Evolutionary conservation across 2,113 vertebrate species (phyloP), one percentile per base, ranked within the genome.

Genomic region (Kryptolebias marmoratus): DNA sequence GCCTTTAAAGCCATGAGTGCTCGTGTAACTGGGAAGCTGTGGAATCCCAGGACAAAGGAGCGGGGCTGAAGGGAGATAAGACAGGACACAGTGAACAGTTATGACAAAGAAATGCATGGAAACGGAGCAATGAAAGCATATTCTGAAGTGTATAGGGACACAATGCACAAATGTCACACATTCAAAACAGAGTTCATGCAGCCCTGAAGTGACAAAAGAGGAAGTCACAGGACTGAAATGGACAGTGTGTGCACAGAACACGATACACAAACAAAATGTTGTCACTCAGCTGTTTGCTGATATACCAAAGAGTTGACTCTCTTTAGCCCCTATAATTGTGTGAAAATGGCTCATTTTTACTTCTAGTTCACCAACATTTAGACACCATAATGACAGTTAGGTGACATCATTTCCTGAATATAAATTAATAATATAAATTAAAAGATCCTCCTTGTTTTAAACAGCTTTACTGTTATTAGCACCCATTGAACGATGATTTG

Each of bases 1-100:
- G 58, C 63, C 77, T 32, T 52, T 47, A 7, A 27, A 44, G 44
- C 28, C 62, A 39, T 55, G 18, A 71, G 84, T 59, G 76, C 47
- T 32, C 71, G 11, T 81, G 77, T 75, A 60, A 53, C 69, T 15
- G 56, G 14, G 65, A 73, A 59, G 64, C 74, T 55, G 57, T 16
- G 60, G 80, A 81, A 70, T 80, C 70, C 56, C 32, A 12, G 68
- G 68, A 88, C 80, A 85, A 88, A 76, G 64, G 68, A 77, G 61
- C 3, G 13, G 72, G 59, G 60, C 62, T 11, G 49, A 36, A 52
- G 61, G 44, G 39, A 75, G 84, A 88, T 84, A 83, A 65, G 58
- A 63, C 22, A 16, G 56, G 47, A 79, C 64, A n/a, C 36, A 16
- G 74, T 27, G 64, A 58, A 72, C 68, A 60, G 55, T 58, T 52